Percentiles rank a stretch among this genome's conserved stretches.
Conservation (phyloP, 2,797 vertebrate genomes). For the Dicrostonyx torquatus region DNA sequence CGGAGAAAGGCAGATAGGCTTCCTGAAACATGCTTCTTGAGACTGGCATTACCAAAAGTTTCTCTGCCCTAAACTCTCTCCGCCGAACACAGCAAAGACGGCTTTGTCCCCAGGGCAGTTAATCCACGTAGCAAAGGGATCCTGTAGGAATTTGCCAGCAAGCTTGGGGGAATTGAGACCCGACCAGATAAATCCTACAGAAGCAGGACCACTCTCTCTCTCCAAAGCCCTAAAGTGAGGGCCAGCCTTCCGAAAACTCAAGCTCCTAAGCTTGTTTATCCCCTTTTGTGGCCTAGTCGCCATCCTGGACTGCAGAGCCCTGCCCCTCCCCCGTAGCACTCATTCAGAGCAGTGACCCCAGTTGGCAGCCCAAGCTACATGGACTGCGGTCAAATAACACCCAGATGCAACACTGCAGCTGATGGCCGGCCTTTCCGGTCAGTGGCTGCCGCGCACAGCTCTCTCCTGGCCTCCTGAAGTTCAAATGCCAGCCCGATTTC, state of each 20-base stretch:
- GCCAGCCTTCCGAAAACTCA: constrained; percentile 28
- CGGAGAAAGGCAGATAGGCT: neutral
- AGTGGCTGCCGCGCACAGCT: constrained; percentile 64
- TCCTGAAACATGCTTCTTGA: neutral
- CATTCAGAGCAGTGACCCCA: constrained; percentile 65
- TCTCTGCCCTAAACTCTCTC: neutral
- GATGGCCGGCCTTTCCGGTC: constrained; percentile 62
- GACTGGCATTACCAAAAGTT: neutral
- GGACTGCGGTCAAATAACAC: neutral
- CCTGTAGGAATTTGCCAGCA: constrained; percentile 26
- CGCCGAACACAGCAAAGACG: neutral
- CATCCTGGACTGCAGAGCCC: neutral
- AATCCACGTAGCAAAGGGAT: neutral
- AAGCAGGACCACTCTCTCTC: neutral
- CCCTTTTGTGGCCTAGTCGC: neutral
- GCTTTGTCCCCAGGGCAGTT: neutral
- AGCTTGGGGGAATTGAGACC: neutral
- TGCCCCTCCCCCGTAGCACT: neutral
- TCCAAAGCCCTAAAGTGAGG: constrained; percentile 9
- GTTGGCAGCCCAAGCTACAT: neutral
- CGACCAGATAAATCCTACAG: neutral
- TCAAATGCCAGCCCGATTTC: constrained; percentile 80
- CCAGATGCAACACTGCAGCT: constrained; percentile 60
- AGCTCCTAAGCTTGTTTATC: constrained; percentile 10
- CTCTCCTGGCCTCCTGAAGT: constrained; percentile 72